Evolutionary conservation across 1,140 invertebrate genomes (phyloP).

Genomic region (Trichonephila clavata): DNA sequence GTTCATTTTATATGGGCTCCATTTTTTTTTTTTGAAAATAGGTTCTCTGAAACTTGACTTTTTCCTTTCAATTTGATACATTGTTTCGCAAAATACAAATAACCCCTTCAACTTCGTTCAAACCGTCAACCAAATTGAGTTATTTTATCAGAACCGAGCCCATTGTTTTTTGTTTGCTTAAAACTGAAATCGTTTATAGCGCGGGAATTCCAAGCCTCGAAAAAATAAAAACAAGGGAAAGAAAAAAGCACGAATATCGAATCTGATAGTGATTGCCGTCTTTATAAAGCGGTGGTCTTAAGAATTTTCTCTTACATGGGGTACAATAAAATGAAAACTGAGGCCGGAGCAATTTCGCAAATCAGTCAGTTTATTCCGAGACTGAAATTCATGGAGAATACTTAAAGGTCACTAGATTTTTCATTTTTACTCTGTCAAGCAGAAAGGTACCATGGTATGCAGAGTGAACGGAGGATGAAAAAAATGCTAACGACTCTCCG

Average conservation of each 20-base stretch:
- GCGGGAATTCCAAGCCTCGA: background rate
- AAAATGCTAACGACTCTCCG: background rate
- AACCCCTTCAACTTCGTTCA: conserved; percentile 9
- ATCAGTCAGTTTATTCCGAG: conserved; percentile 40
- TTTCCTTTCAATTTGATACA: background rate
- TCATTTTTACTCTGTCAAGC: background rate
- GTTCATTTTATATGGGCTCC: too few relatives aligned
- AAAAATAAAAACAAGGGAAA: background rate
- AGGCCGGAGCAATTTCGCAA: conserved; percentile 12
- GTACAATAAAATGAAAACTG: conserved; percentile 17
- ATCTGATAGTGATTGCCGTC: conserved; percentile 9
- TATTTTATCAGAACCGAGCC: conserved; percentile 7
- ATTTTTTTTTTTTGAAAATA: background rate
- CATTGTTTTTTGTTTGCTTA: conserved; percentile 37
- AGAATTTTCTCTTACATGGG: conserved; percentile 5
- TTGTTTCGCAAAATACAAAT: background rate
- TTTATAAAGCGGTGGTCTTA: conserved; percentile 2
- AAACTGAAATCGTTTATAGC: conserved; percentile 30
- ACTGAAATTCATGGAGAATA: conserved; percentile 17
- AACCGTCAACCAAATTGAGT: conserved; percentile 30
- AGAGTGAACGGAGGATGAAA: background rate
- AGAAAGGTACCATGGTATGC: background rate
- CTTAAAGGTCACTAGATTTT: conserved; percentile 10
- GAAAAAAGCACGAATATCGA: background rate
- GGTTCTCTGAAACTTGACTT: background rate